Evolutionary conservation across 2,888 invertebrate genomes (phyloP), one percentile per base, ranked within the genome.

Genomic region (Balanococcus diminutus): DNA sequence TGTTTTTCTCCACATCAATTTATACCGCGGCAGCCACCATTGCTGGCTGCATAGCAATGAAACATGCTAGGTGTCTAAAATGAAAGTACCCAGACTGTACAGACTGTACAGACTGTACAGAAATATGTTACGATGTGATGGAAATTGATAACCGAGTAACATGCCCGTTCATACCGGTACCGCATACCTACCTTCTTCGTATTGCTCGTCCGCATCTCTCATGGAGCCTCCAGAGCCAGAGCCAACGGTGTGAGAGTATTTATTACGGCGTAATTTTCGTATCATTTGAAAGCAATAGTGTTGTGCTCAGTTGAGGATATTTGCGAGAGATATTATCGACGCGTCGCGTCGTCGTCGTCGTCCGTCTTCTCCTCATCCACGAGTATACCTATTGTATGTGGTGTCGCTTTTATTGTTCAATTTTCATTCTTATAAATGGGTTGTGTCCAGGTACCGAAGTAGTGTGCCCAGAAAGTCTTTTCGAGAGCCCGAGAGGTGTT

Each of bases 101-200:
- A 5, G 36, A 5, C 4, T 36, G 8, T 42, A 6, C 11, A 14
- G 56, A 6, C 19, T n/a, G 56, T 56, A 56, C 56, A 56, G 11
- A 56, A 22, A 56, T 56, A 56, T 56, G 56, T 56, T 56, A 56
- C 56, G 22, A 56, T 56, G 56, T 56, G 28, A 67, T 67, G 67
- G 67, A 67, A 67, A 67, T 67, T 67, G 67, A 67, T 67, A 67
- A 67, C 67, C 67, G 67, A 67, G 28, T 28, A 67, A 67, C 67
- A 31, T 28, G 67, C 31, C 22, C 56, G 56, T 56, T 56, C 56
- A 22, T 56, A 56, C 51, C 8, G 51, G 6, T 56, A 56, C 51
- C 8, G 51, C 56, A 56, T 56, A 56, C 36, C 36, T 36, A 36
- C 56, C 56, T 56, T 56, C 22, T 22, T 22, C 56, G 22, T 56